Evolutionary conservation across 2,888 invertebrate species (phyloP), one percentile per base, ranked within the genome.

Genomic region (Acanthosoma haemorrhoidale): DNA sequence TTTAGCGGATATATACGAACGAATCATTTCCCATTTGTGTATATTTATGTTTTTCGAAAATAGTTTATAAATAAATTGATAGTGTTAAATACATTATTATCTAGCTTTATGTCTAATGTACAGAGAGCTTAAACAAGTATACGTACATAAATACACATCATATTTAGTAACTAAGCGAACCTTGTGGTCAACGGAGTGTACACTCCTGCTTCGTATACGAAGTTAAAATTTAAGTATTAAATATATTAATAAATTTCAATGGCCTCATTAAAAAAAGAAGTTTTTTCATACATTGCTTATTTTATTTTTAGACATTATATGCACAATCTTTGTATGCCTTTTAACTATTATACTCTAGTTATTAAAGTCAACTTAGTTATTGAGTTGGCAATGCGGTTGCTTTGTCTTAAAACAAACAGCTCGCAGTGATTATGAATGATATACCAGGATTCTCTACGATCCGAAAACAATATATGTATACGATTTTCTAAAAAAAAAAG

Each of bases 401-500:
- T n/a, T n/a, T n/a, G n/a, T 72, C 72, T 70, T 73, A 64, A 58
- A 69, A 66, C 43, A 73, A 70, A 68, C 73, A 73, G 72, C 66
- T 71, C 71, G 73, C 72, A 70, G 74, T 75, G 74, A 75, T 75
- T 73, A 70, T 70, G 72, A 74, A 71, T 70, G 73, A 73, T 75
- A 75, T 75, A 75, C 75, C 75, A 75, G 75, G 75, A 75, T 75
- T 74, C 73, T 72, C 73, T 78, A 79, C 78, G 78, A 80, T 80
- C 78, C 79, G 64, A 51, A 72, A 80, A 79, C 80, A 80, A 81
- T 72, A 69, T 69, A 73, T 80, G 81, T 81, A 81, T 81, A 81
- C 81, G 81, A 81, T 81, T 81, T 81, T 81, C 80, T 81, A 81
- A 81, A 73, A 74, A 73, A 71, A 71, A 73, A 64, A 70, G n/a